These are phyloP conservation scores for Siphonodentalium dalli DNA, from an alignment of 2,888 invertebrate genomes.

Conservation along the genomic window DNA sequence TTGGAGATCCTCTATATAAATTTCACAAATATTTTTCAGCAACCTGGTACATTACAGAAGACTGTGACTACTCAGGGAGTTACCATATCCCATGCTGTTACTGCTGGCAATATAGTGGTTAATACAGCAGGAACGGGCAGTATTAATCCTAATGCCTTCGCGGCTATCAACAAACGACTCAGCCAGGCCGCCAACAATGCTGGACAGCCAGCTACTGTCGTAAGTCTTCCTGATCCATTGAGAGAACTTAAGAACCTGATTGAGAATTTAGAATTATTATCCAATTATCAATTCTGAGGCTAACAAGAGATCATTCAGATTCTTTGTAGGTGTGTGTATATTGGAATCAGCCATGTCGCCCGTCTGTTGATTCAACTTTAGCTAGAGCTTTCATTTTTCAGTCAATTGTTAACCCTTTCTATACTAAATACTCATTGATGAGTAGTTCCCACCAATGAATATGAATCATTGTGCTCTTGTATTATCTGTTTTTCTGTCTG, in stretches of 20 bases:
- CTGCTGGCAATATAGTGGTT: conserved; percentile 49
- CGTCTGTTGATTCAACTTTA: too few relatives aligned
- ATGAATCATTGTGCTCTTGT: too few relatives aligned
- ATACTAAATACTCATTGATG: too few relatives aligned
- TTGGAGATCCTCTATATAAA: too few relatives aligned
- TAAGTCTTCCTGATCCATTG: conserved; percentile 14
- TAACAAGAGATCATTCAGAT: background rate
- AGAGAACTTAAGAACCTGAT: background rate
- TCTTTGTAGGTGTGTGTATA: background rate
- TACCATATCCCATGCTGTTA: conserved; percentile 37
- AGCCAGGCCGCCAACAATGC: conserved; percentile 27
- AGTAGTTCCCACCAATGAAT: too few relatives aligned
- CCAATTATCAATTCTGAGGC: too few relatives aligned
- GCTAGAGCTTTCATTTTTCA: too few relatives aligned
- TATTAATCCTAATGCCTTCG: conserved; percentile 35
- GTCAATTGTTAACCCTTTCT: too few relatives aligned
- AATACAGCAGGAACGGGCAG: conserved; percentile 34
- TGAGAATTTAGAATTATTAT: too few relatives aligned
- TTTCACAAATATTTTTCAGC: too few relatives aligned
- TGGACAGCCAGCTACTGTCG: conserved; percentile 26
- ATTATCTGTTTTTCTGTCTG: too few relatives aligned
- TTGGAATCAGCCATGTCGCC: too few relatives aligned
- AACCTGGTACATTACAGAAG: conserved; percentile 41
- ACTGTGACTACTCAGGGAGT: conserved; percentile 36
- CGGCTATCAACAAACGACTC: conserved; percentile 48